phyloP scores from a whole-genome alignment of 2,888 invertebrate genomes.

The Tachina grossa region DNA sequence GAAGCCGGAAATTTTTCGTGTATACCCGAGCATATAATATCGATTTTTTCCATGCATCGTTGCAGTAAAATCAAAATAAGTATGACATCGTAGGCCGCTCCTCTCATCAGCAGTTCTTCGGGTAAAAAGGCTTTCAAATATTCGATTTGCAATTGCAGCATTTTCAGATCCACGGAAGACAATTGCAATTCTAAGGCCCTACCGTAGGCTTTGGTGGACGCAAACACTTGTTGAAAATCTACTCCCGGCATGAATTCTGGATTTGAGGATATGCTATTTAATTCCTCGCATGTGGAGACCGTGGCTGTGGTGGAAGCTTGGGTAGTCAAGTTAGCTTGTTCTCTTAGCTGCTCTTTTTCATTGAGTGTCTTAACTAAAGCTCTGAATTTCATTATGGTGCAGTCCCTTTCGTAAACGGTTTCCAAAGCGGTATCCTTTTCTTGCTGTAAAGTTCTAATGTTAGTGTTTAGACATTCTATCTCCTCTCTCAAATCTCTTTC shows the following conservation, averaged over 20 bases:
- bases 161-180: constrained; percentile 92
- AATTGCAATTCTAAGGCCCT: constrained; percentile 95
- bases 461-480: constrained; percentile 92
- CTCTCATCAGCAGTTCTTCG: constrained; percentile 92
- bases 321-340: constrained; percentile 83
- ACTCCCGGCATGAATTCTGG: constrained; percentile 83
- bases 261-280: constrained; percentile 78
- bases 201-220: constrained; percentile 86
- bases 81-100: constrained; percentile 96
- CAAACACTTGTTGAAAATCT: constrained; percentile 88
- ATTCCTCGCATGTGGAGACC: constrained; percentile 83
- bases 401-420: constrained; percentile 95
- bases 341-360: constrained; percentile 88
- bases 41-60: constrained; percentile 92
- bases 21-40: constrained; percentile 94
- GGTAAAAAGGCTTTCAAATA: constrained; percentile 97
- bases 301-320: constrained; percentile 85
- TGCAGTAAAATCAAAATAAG: constrained; percentile 92
- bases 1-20: constrained; percentile 92
- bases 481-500: constrained; percentile 97
- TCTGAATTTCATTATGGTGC: constrained; percentile 96
- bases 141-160: constrained; percentile 92
- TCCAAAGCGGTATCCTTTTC: constrained; percentile 95
- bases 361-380: constrained; percentile 95
- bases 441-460: constrained; percentile 90